Conservation (phyloP, 1,140 invertebrate genomes). For the Mactra quadrangularis region DNA sequence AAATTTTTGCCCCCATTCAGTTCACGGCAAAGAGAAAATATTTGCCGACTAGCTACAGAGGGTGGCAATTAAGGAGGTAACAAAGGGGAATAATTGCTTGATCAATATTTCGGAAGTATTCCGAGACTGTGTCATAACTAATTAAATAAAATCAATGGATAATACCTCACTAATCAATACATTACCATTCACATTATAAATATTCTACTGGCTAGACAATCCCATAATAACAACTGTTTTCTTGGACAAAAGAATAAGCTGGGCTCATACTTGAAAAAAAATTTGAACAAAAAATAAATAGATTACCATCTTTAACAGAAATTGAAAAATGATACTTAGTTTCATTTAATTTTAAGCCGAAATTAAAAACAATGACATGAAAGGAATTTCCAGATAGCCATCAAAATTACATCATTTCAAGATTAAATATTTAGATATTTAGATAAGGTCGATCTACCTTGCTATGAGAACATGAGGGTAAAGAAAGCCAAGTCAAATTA, state of each 20-base stretch:
- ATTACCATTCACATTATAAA: not conserved
- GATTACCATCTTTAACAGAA: no score
- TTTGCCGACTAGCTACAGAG: constrained; percentile 53
- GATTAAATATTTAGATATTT: constrained; percentile 17
- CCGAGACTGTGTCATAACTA: constrained; percentile 38
- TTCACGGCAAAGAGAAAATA: constrained; percentile 48
- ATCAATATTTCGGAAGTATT: constrained; percentile 52
- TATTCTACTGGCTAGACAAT: not conserved
- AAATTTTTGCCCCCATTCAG: constrained; percentile 45
- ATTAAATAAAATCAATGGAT: constrained; percentile 56
- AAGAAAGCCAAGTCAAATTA: not conserved
- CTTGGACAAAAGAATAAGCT: no score
- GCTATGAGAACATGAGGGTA: no score
- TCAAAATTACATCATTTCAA: not conserved
- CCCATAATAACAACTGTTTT: no score
- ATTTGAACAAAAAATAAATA: no score
- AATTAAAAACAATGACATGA: no score
- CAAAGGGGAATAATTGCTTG: constrained; percentile 51
- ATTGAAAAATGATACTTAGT: no score
- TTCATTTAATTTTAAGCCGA: no score
- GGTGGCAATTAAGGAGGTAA: constrained; percentile 54
- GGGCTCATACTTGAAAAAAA: no score
- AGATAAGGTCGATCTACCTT: not conserved
- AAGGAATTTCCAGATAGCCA: not conserved
- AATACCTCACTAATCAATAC: constrained; percentile 42